Evolutionary conservation across 2,797 vertebrate genomes (phyloP), one percentile per base, ranked within the genome.

Genomic region (Pipistrellus pipistrellus): DNA sequence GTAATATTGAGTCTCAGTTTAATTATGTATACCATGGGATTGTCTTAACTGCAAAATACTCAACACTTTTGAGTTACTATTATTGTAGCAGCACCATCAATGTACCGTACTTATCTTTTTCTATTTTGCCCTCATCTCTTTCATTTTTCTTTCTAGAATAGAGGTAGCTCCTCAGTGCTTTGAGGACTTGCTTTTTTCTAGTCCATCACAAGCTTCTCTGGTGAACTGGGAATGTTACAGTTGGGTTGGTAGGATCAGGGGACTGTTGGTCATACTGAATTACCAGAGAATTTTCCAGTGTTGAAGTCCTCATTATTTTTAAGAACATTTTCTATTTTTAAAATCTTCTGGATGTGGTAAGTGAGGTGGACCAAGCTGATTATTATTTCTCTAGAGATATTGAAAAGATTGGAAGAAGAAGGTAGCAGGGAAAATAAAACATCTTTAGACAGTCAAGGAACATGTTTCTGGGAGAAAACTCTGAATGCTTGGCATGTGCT

Each of bases 261-360:
- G 35, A 82, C 62, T 69, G 51, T 32, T 77, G 48, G 53, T 35
- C n/a, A 55, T 55, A 13, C 53, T 92, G 88, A 71, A 90, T 84
- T 59, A 7, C 73, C 35, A 48, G 38, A 92, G 46, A 85, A 55
- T 92, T 81, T 91, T 4, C 2, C 6, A 30, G 30, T 71, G 53
- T 85, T 68, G 30, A 86, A 12, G 59, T 75, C 46, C n/a, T 90
- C 44, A 64, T 85, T 88, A 85, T 88, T 95, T 95, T 90, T 51
- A 82, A 57, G 53, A 86, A 17, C 1, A 80, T 85, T 95, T 95
- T 83, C 15, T 82, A 44, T 38, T 32, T 90, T 88, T 85, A 21
- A 27, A 90, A 66, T 80, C 59, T 90, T 66, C 30, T 76, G 17
- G 14, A 30, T 89, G n/a, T 68, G 30, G 1, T 72, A 72, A 88